phyloP scores from a whole-genome alignment of 2,797 vertebrate species.

The Pristis pectinata region DNA sequence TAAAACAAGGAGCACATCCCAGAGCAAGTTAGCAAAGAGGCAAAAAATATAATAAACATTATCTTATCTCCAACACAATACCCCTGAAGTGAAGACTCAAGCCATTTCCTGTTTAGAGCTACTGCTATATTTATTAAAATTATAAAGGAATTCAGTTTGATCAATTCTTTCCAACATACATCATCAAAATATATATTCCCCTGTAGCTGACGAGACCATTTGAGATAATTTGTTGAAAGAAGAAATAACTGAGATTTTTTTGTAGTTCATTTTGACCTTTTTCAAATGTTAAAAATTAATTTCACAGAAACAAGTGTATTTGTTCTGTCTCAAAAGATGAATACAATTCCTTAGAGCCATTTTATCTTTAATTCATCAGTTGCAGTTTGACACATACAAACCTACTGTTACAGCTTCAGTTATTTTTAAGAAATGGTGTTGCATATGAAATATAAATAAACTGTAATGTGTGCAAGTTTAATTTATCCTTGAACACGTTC shows the following conservation, averaged over 20 bases:
- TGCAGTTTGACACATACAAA: constrained; percentile 50
- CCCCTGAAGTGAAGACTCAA: constrained; percentile 60
- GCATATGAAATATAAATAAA: constrained; percentile 34
- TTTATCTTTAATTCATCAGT: constrained; percentile 63
- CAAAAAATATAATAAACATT: constrained; percentile 62
- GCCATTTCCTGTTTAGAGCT: constrained; percentile 62
- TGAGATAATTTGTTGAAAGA: constrained; percentile 93
- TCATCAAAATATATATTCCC: constrained; percentile 73
- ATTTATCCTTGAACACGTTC: constrained; percentile 14
- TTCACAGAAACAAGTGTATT: constrained; percentile 92
- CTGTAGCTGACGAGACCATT: constrained; percentile 83
- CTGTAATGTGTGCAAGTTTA: constrained; percentile 11
- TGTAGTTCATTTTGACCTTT: constrained; percentile 84
- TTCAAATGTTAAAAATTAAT: constrained; percentile 96
- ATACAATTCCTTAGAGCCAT: constrained; percentile 75
- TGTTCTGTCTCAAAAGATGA: constrained; percentile 77
- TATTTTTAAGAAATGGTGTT: constrained; percentile 41
- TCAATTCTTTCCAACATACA: constrained; percentile 84
- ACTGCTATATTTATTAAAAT: constrained; percentile 70
- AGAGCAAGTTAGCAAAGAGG: too few relatives aligned
- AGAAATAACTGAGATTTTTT: constrained; percentile 74
- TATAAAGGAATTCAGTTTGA: constrained; percentile 77
- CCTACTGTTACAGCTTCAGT: constrained; percentile 43
- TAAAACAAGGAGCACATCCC: too few relatives aligned
- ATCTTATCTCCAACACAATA: constrained; percentile 57